Evolutionary conservation across 1,140 invertebrate genomes (phyloP), one percentile per base, ranked within the genome.

Genomic region (Cotesia vestalis): DNA sequence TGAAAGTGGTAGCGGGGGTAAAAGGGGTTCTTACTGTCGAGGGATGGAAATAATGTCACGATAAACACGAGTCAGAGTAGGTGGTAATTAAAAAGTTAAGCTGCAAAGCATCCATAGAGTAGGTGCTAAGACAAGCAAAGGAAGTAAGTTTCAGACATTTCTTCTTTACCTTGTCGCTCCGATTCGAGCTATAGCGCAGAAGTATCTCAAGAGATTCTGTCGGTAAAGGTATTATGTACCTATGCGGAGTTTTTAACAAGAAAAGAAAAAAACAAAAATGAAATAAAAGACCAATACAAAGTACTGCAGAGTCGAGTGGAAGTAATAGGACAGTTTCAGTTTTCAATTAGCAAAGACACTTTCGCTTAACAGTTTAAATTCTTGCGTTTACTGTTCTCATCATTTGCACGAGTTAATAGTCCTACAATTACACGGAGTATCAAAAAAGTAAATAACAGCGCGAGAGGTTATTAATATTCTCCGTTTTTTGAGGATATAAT

Each of bases 41-140:
- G 71, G 40, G 60, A 61, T 72, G 61, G 71, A 69, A 77, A 76
- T 74, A 77, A 78, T 78, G 75, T 68, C 71, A 76, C 73, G 75
- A 79, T 78, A 81, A 82, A 83, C 81, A 81, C 79, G 77, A 81
- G 79, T 78, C 78, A 78, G 75, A 76, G 60, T 34, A 34, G 61
- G 73, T 75, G 78, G 78, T 81, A 83, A 83, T 84, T 84, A 83
- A 85, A 83, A 84, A 81, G 82, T 83, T 83, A 81, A 81, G 76
- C 77, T 72, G 77, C 76, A 79, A 82, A 81, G 73, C 75, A 77
- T 73, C 59, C 53, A 74, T 46, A 68, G 61, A 73, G 40, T 59
- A 72, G 66, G 63, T 63, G 71, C 68, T 69, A 66, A 66, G 52
- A 73, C 71, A 69, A 71, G 71, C 70, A 59, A 51, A 72, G 34